Evolutionary conservation across 2,797 vertebrate species (phyloP), one percentile per base, ranked within the genome.

Genomic region (Synanceia verrucosa): DNA sequence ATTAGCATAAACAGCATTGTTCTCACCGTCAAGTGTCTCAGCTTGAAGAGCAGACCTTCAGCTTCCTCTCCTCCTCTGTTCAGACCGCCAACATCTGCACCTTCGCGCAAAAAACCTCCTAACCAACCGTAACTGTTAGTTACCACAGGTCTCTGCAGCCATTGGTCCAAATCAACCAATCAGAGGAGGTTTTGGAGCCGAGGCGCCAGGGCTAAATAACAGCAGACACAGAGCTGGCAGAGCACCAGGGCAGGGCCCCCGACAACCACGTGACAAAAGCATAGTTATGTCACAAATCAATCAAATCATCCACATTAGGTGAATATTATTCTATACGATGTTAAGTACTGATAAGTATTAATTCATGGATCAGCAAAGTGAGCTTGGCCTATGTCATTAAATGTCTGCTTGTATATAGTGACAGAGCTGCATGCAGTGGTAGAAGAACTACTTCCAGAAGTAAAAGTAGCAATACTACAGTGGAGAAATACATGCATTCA

Each of bases 161-260:
- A 88, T 92, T 90, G 91, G 91, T 72, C 76, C 28, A 39, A 73
- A 64, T 41, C 16, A 33, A 71, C 90, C 90, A 92, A 92, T 92
- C 81, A 74, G 19, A 46, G 59, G 0, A 1, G 4, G 24, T 0
- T 8, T 34, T 64, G 9, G 1, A 39, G 31, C 6, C 6, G 9
- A 7, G 3, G 76, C 79, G 78, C 62, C 41, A 82, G 60, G 1
- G 46, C 5, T 19, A 24, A 24, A 26, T n/a, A 61, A 46, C 4
- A 70, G 62, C 34, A 69, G 10, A 60, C 8, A 41, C 19, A 50
- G 52, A 61, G 33, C 36, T 59, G 64, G 65, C 16, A 28, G n/a
- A n/a, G n/a, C n/a, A n/a, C n/a, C n/a, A n/a, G n/a, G n/a, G n/a
- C n/a, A n/a, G n/a, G n/a, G n/a, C n/a, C n/a, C 51, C 7, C 8